Conservation (phyloP, 2,113 vertebrate genomes). For the Castor canadensis region DNA sequence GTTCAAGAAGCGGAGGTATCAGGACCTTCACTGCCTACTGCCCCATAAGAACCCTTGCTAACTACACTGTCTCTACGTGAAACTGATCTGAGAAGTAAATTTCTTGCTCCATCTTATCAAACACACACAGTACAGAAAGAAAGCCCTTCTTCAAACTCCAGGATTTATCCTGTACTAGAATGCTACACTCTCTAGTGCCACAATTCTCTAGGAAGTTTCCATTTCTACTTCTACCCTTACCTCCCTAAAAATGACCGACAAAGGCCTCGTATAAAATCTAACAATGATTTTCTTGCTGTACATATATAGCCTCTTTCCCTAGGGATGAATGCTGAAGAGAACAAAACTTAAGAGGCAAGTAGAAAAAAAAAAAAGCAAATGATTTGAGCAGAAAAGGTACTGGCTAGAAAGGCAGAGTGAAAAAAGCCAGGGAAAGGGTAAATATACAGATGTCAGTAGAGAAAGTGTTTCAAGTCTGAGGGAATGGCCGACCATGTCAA, state of each 20-base stretch:
- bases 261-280: conserved; percentile 23
- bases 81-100: conserved; percentile 21
- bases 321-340: background rate
- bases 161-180: conserved; percentile 14
- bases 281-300: background rate
- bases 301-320: background rate
- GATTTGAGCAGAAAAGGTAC: background rate
- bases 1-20: background rate
- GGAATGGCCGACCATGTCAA: background rate
- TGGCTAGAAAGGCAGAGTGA: background rate
- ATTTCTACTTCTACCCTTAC: conserved; percentile 16
- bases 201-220: background rate
- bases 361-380: background rate
- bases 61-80: background rate
- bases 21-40: background rate
- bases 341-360: background rate
- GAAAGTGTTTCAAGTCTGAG: background rate
- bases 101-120: conserved; percentile 15
- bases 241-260: background rate
- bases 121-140: background rate
- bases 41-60: background rate
- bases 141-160: background rate
- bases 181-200: background rate
- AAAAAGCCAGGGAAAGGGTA: background rate
- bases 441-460: background rate